These are phyloP conservation scores for Platorchestia sp. DNA, from an alignment of 1,140 invertebrate genomes.

Conservation along the genomic window DNA sequence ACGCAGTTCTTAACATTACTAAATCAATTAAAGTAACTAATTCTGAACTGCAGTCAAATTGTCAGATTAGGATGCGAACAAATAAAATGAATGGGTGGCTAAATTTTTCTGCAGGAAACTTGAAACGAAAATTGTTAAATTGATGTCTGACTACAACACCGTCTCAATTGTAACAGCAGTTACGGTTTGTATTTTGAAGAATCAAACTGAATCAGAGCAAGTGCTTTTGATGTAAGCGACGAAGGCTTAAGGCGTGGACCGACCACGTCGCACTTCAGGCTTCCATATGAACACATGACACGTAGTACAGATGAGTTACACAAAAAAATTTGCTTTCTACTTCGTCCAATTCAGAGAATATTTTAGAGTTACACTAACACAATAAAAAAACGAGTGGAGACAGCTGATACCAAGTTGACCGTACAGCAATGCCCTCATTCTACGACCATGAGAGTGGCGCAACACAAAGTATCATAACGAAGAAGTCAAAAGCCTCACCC, in stretches of 20 bases:
- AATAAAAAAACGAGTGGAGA: not conserved
- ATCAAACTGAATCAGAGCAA: no score
- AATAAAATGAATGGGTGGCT: no score
- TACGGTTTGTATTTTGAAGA: not conserved
- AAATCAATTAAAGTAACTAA: not conserved
- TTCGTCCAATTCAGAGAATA: not conserved
- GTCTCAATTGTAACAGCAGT: not conserved
- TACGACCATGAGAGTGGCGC: no score
- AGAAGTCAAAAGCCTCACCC: not conserved
- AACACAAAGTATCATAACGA: not conserved
- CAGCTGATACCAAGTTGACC: not conserved
- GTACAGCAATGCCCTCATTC: not conserved
- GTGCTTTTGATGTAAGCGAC: not conserved
- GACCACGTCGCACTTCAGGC: not conserved
- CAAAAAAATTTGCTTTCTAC: no score
- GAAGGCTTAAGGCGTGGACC: not conserved
- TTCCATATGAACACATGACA: not conserved
- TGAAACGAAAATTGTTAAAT: not conserved
- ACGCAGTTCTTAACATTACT: not conserved
- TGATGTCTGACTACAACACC: not conserved
- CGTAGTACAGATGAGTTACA: not conserved
- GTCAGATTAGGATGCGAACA: not conserved
- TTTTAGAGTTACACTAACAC: not conserved
- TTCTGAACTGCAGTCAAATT: not conserved
- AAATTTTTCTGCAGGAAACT: not conserved